A percentile compares a stretch with the other conserved stretches of the same genome.
Conservation (phyloP, 2,113 vertebrate genomes). For the Mormoops blainvillei region DNA sequence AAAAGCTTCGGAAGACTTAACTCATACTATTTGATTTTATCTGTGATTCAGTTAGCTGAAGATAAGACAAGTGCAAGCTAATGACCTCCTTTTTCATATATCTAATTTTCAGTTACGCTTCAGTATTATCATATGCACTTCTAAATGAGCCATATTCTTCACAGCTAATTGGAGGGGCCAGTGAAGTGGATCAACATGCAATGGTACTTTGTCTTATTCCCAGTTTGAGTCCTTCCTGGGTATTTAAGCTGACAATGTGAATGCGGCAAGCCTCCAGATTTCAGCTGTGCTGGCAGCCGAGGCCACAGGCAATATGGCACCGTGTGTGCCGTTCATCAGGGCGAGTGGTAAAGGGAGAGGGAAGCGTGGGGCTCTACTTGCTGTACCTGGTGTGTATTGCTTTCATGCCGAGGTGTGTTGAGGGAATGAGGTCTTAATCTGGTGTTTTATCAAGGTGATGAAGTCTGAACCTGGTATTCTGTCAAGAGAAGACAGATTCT, state of each 20-base stretch:
- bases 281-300: slow-evolving; percentile 17
- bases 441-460: neutral
- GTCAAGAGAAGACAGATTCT: neutral
- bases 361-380: neutral
- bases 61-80: slow-evolving; percentile 55
- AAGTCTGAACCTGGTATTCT: neutral
- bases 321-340: slow-evolving; percentile 27
- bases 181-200: slow-evolving; percentile 61
- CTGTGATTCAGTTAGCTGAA: slow-evolving; percentile 46
- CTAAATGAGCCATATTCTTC: slow-evolving; percentile 64
- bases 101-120: slow-evolving; percentile 63
- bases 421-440: neutral
- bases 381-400: slow-evolving; percentile 31
- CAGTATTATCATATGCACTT: slow-evolving; percentile 58
- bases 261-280: neutral
- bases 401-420: neutral
- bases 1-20: slow-evolving; percentile 45
- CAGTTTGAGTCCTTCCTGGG: slow-evolving; percentile 60
- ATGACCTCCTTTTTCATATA: slow-evolving; percentile 64
- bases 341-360: neutral
- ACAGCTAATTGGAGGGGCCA: slow-evolving; percentile 66
- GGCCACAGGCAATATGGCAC: slow-evolving; percentile 34
- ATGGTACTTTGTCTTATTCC: slow-evolving; percentile 43
- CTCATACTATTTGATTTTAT: slow-evolving; percentile 57
- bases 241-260: slow-evolving; percentile 50